phyloP scores from a whole-genome alignment of 1,140 invertebrate species.

The Trichogramma pretiosum region DNA sequence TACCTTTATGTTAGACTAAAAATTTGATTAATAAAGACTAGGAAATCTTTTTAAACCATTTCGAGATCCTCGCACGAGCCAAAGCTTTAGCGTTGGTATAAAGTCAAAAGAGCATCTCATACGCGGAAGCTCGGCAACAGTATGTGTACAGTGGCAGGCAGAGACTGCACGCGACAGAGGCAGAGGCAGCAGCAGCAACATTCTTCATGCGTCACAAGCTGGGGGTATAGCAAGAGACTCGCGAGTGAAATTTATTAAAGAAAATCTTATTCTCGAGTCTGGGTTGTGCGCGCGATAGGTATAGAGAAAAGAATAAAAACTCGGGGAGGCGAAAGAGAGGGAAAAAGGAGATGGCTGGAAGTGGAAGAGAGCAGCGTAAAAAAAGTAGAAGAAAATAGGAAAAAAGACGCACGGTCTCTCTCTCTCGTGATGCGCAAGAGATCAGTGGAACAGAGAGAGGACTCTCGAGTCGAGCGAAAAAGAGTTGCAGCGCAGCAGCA shows the following conservation, averaged over 20 bases:
- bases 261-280: constrained; percentile 6
- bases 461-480: neutral
- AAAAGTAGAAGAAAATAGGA: too few relatives aligned
- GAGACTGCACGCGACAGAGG: too few relatives aligned
- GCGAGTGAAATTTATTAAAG: constrained; percentile 7
- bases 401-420: too few relatives aligned
- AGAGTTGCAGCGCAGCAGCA: too few relatives aligned
- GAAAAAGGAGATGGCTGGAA: constrained; percentile 4
- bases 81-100: neutral
- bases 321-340: constrained; percentile 1
- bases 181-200: too few relatives aligned
- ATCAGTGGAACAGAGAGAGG: constrained; percentile 11
- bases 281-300: neutral
- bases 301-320: constrained; percentile 12
- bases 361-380: neutral
- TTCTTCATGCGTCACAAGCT: too few relatives aligned
- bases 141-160: too few relatives aligned
- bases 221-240: too few relatives aligned
- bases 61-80: too few relatives aligned
- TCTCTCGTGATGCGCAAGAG: neutral
- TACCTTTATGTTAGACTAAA: too few relatives aligned
- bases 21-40: too few relatives aligned
- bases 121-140: neutral
- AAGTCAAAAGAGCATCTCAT: neutral
- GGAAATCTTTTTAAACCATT: too few relatives aligned